These are phyloP conservation scores for Pao palembangensis DNA, from an alignment of 2,113 vertebrate species.

Conservation along the genomic window DNA sequence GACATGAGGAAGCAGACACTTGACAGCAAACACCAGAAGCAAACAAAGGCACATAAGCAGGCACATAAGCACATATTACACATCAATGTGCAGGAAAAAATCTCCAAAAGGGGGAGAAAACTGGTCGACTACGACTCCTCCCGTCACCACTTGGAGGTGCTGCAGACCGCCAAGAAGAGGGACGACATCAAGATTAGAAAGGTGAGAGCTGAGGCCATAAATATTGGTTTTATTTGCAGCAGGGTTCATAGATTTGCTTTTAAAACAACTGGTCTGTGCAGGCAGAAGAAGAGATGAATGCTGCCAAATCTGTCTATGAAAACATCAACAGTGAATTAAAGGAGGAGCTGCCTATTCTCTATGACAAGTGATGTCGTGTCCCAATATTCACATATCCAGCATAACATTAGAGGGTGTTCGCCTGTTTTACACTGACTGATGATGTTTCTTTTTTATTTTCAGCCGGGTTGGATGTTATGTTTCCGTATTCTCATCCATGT, in stretches of 20 bases:
- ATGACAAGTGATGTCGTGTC: slow-evolving; percentile 74
- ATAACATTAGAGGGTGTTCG: background rate
- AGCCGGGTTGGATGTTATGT: slow-evolving; percentile 93
- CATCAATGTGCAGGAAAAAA: slow-evolving; percentile 77
- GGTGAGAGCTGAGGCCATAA: slow-evolving; percentile 59
- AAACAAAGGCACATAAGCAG: background rate
- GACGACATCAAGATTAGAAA: slow-evolving; percentile 88
- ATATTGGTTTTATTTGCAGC: background rate
- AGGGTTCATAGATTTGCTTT: background rate
- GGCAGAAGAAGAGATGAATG: slow-evolving; percentile 87
- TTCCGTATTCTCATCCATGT: slow-evolving; percentile 86
- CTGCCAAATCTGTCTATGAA: slow-evolving; percentile 82
- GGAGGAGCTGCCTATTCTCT: slow-evolving; percentile 84
- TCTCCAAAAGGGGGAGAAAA: slow-evolving; percentile 88
- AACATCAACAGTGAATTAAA: slow-evolving; percentile 85
- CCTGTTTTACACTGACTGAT: background rate
- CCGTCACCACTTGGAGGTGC: slow-evolving; percentile 85
- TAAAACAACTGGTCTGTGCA: slow-evolving; percentile 38
- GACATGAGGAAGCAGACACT: slow-evolving; percentile 1
- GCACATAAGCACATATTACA: background rate
- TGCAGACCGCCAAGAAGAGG: slow-evolving; percentile 87
- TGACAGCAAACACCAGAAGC: background rate
- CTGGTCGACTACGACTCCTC: slow-evolving; percentile 91
- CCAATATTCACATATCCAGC: background rate
- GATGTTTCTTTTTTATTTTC: slow-evolving; percentile 7